phyloP scores from a whole-genome alignment of 2,888 invertebrate genomes.

The Calliopum simillimum region DNA sequence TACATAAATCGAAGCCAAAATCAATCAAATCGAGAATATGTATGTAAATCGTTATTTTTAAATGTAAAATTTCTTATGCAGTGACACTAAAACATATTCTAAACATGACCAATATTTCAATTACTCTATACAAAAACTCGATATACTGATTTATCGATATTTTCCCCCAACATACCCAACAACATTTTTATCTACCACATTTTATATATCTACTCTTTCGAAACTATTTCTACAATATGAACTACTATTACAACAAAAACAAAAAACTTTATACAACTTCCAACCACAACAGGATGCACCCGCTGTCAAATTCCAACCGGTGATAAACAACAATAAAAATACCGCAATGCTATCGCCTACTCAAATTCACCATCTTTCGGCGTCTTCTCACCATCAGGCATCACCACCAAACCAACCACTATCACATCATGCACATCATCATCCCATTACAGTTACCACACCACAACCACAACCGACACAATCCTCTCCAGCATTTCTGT shows the following conservation, averaged over 20 bases:
- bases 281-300: slow-evolving; percentile 59
- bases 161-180: neutral
- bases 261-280: slow-evolving; percentile 22
- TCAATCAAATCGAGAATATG: too few species aligned
- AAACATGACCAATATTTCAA: too few species aligned
- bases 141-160: too few species aligned
- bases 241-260: neutral
- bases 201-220: slow-evolving; percentile 15
- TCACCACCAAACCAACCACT: slow-evolving; percentile 51
- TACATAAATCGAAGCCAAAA: too few species aligned
- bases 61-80: too few species aligned
- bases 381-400: slow-evolving; percentile 51
- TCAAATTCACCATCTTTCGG: slow-evolving; percentile 58
- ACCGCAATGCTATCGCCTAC: slow-evolving; percentile 59
- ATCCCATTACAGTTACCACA: slow-evolving; percentile 55
- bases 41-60: too few species aligned
- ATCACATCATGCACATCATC: slow-evolving; percentile 52
- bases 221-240: neutral
- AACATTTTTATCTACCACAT: slow-evolving; percentile 19
- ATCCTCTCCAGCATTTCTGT: slow-evolving; percentile 66
- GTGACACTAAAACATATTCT: too few species aligned
- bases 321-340: slow-evolving; percentile 55
- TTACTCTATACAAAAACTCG: too few species aligned
- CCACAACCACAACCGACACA: slow-evolving; percentile 56
- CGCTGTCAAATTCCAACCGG: slow-evolving; percentile 53